A percentile compares a stretch with the other conserved stretches of the same genome.
phyloP scores from a whole-genome alignment of 2,797 vertebrate genomes.

The Natrix natrix region DNA sequence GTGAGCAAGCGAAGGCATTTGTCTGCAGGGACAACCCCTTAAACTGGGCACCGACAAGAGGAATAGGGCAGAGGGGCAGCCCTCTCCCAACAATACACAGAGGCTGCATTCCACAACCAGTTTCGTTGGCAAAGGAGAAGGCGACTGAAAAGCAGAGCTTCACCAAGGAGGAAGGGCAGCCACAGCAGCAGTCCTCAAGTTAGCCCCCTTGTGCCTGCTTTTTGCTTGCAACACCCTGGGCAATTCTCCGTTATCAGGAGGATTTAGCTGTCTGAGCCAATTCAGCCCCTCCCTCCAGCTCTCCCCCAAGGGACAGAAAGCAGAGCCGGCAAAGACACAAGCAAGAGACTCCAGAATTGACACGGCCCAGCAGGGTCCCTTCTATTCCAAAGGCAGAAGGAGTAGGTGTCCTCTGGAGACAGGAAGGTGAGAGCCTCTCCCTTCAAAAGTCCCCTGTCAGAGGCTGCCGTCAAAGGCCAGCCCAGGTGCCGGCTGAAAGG shows the following conservation, averaged over 20 bases:
- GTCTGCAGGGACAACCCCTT: conserved; percentile 36
- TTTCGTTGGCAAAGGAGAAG: not conserved
- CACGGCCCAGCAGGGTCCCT: not conserved
- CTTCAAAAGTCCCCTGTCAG: not conserved
- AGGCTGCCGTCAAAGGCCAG: not conserved
- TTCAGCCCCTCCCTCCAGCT: conserved; percentile 34
- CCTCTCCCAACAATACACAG: conserved; percentile 43
- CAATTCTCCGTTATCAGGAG: conserved; percentile 26
- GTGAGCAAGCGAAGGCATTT: conserved; percentile 30
- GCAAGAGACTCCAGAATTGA: not conserved
- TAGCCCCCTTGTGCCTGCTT: conserved; percentile 2
- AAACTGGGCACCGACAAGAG: conserved; percentile 20
- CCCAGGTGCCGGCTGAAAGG: not conserved
- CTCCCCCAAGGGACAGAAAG: not conserved
- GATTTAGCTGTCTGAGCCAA: conserved; percentile 27
- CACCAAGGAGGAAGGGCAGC: conserved; percentile 35
- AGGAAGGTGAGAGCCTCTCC: not conserved
- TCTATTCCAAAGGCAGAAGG: not conserved
- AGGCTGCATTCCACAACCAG: conserved; percentile 41
- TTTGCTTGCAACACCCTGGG: conserved; percentile 24
- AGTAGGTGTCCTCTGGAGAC: not conserved
- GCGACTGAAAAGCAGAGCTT: conserved; percentile 18
- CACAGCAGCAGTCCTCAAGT: not conserved
- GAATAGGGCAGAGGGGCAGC: conserved; percentile 38
- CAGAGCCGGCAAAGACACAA: fast-evolving